Conservation (phyloP, 1,140 invertebrate genomes). For the Sminthurides bifidus region DNA sequence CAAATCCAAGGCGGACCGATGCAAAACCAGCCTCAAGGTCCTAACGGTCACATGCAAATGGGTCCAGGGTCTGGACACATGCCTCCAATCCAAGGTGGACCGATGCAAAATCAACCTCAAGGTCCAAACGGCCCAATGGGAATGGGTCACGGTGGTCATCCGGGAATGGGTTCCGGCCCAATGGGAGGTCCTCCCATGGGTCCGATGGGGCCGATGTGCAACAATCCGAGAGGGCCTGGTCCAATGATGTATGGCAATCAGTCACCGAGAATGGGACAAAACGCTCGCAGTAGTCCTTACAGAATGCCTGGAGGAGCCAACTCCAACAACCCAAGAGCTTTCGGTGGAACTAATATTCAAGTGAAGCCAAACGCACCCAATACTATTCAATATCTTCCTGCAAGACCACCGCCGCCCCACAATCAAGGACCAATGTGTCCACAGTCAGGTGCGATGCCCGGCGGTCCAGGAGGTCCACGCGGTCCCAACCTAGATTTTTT, state of each 20-base stretch:
- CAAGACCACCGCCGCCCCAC: conserved; percentile 50
- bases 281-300: conserved; percentile 19
- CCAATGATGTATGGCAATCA: conserved; percentile 22
- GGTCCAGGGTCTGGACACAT: conserved; percentile 5
- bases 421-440: conserved; percentile 30
- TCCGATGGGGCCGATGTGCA: conserved; percentile 2
- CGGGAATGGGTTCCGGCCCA: conserved; percentile 40
- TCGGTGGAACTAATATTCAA: conserved; percentile 61
- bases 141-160: conserved; percentile 22
- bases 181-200: conserved; percentile 11
- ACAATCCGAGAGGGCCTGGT: no score
- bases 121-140: conserved; percentile 31
- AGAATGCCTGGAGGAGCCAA: conserved; percentile 23
- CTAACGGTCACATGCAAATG: conserved; percentile 32
- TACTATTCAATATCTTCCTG: conserved; percentile 94
- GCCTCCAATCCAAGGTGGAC: conserved; percentile 33
- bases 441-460: conserved; percentile 23
- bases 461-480: conserved; percentile 47
- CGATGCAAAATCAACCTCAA: conserved; percentile 34
- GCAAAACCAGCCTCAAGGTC: conserved; percentile 33
- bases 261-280: conserved; percentile 15
- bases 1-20: conserved; percentile 34
- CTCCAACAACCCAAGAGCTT: conserved; percentile 31
- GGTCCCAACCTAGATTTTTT: conserved; percentile 74
- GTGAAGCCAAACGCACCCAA: conserved; percentile 93